phyloP scores from a whole-genome alignment of 2,888 invertebrate species.

The Tipula lateralis region DNA sequence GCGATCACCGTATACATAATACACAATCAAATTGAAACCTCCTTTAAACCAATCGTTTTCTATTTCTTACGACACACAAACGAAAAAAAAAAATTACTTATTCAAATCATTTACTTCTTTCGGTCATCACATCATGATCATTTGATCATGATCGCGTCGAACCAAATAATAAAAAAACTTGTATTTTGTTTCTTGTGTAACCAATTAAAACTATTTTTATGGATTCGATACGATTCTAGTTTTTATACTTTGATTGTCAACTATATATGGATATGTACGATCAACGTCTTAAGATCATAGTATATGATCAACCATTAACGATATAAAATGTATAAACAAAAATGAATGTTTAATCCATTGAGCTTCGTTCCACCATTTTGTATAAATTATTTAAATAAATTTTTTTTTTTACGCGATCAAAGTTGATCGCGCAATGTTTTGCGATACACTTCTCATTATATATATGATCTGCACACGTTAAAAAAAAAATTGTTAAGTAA shows the following conservation, averaged over 20 bases:
- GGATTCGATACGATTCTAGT: not conserved
- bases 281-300: slow-evolving; percentile 14
- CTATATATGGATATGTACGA: not conserved
- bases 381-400: not conserved
- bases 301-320: not conserved
- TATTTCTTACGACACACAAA: not conserved
- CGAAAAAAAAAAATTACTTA: not conserved
- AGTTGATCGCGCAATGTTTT: not conserved
- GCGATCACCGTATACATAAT: not conserved
- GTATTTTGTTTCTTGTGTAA: not conserved
- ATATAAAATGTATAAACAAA: not conserved
- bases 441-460: not conserved
- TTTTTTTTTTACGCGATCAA: not conserved
- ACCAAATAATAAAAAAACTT: not conserved
- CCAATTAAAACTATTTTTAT: slow-evolving; percentile 19
- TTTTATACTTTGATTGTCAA: not conserved
- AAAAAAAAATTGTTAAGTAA: too few species aligned
- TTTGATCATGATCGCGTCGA: not conserved
- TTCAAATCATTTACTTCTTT: not conserved
- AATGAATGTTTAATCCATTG: not conserved
- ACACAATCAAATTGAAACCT: not conserved
- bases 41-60: slow-evolving; percentile 11
- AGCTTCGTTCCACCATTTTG: not conserved
- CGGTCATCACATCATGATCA: not conserved
- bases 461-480: not conserved